A percentile compares a stretch with the other conserved stretches of the same genome.
phyloP scores from a whole-genome alignment of 2,888 invertebrate species.

The Aspidapion aeneum region DNA sequence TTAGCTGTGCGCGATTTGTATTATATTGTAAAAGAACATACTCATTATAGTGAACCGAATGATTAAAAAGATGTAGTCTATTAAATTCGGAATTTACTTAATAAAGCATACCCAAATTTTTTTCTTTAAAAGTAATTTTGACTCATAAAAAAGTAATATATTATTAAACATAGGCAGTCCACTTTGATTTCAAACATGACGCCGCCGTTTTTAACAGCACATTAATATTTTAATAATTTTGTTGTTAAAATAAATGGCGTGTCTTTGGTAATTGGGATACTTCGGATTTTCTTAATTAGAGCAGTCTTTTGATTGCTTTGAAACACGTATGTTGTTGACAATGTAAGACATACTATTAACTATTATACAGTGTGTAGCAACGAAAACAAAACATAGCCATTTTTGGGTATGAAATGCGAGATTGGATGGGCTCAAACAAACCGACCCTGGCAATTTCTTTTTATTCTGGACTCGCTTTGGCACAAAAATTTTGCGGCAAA shows the following conservation, averaged over 20 bases:
- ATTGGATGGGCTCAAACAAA: no score
- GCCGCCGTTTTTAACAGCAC: not conserved
- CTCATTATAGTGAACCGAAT: no score
- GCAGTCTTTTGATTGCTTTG: not conserved
- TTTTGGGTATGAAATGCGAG: no score
- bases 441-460: no score
- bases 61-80: not conserved
- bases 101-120: not conserved
- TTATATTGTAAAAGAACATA: not conserved
- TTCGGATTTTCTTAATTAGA: not conserved
- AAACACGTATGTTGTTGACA: no score
- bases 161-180: not conserved
- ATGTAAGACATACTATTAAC: no score
- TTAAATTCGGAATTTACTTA: not conserved
- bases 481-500: no score
- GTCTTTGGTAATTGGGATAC: not conserved
- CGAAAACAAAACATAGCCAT: no score
- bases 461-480: no score
- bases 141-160: not conserved
- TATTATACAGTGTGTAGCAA: no score
- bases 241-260: not conserved
- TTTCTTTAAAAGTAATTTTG: not conserved
- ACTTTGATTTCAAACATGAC: not conserved
- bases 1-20: not conserved
- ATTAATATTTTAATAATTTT: not conserved